Evolutionary conservation across 2,113 vertebrate genomes (phyloP).

Genomic region (Boulengerochromis microlepis): DNA sequence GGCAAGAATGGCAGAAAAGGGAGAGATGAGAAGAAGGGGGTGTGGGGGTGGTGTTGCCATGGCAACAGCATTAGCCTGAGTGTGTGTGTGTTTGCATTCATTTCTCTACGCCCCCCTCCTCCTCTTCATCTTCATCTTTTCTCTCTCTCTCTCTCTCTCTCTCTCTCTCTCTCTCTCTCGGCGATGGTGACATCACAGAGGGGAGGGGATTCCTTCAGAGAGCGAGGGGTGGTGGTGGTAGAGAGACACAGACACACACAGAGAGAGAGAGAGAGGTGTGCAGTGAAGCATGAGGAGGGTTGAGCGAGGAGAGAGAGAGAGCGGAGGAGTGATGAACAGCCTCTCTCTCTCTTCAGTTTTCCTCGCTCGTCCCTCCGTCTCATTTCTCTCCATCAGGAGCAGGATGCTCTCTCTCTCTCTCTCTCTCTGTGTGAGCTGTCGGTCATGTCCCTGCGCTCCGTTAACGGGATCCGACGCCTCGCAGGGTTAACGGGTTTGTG

Average conservation of each 20-base stretch:
- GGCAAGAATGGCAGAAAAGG: background rate
- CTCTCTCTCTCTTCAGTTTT: background rate
- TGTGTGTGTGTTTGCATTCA: background rate
- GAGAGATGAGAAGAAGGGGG: background rate
- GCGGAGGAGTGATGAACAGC: slow-evolving; percentile 9
- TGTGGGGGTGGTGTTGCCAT: slow-evolving; percentile 42
- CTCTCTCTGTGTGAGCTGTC: background rate
- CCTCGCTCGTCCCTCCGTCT: background rate
- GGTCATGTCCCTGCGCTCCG: background rate
- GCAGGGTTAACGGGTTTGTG: background rate
- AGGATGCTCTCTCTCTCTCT: background rate
- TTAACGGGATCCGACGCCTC: background rate
- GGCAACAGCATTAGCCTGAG: slow-evolving; percentile 41
- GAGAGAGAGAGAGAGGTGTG: background rate
- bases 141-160: background rate
- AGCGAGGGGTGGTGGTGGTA: background rate
- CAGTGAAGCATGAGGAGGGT: slow-evolving; percentile 4
- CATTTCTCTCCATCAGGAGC: background rate
- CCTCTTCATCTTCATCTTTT: background rate
- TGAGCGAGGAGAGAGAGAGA: background rate
- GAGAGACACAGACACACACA: background rate
- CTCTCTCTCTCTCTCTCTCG: background rate
- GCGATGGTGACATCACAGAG: slow-evolving; percentile 40
- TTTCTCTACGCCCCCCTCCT: accelerated
- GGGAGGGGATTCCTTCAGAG: slow-evolving; percentile 48